These are phyloP conservation scores for Eristalis pertinax DNA, from an alignment of 2,888 invertebrate species.

Conservation along the genomic window DNA sequence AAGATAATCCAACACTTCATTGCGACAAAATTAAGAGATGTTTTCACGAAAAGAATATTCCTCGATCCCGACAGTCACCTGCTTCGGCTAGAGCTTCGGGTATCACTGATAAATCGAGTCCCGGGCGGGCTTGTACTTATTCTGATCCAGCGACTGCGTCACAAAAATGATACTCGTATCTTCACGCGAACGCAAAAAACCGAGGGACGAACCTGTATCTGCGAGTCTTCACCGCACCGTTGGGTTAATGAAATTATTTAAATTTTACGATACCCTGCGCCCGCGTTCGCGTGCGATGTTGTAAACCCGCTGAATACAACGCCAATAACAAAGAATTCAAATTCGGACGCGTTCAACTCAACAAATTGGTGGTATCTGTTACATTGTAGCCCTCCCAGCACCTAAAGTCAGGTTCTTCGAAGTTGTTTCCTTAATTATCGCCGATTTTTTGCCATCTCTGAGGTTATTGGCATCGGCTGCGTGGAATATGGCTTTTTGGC, in stretches of 20 bases:
- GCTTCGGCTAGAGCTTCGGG: conserved; percentile 25
- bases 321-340: conserved; percentile 5
- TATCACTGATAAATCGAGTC: conserved; percentile 35
- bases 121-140: conserved; percentile 52
- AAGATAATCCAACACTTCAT: conserved; percentile 63
- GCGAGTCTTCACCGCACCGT: background rate
- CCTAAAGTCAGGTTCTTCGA: conserved; percentile 40
- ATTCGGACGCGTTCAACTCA: background rate
- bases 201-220: conserved; percentile 21
- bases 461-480: conserved; percentile 55
- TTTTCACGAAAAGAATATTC: background rate
- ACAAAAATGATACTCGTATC: background rate
- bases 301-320: conserved; percentile 37
- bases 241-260: conserved; percentile 45
- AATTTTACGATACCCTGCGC: conserved; percentile 43
- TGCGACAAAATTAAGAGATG: background rate
- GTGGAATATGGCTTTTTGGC: background rate
- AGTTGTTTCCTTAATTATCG: conserved; percentile 51
- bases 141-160: conserved; percentile 21
- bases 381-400: conserved; percentile 1
- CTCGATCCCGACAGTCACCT: conserved; percentile 30
- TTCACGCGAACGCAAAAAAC: background rate
- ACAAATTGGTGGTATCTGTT: conserved; percentile 12
- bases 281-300: conserved; percentile 29
- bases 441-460: conserved; percentile 15